These are phyloP conservation scores for Oenanthe oenanthe DNA, from an alignment of 2,113 vertebrate species.

Conservation along the genomic window DNA sequence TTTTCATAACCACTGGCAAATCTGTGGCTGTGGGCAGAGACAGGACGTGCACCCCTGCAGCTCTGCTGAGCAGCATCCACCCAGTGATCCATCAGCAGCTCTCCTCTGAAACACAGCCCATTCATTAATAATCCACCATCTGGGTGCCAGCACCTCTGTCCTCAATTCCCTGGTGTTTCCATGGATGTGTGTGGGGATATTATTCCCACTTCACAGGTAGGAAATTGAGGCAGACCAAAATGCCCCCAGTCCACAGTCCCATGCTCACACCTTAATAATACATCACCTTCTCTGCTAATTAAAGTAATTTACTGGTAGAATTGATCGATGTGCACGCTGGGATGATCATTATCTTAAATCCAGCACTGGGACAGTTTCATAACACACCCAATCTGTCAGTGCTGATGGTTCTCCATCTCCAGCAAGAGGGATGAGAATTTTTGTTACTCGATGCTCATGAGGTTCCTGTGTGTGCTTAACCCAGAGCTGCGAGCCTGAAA, in stretches of 20 bases:
- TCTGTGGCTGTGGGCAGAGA: background rate
- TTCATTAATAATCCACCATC: background rate
- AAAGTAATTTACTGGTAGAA: conserved; percentile 2
- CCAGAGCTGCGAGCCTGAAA: background rate
- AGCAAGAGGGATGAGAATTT: background rate
- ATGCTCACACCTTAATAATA: background rate
- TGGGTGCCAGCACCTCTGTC: background rate
- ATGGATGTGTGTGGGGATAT: background rate
- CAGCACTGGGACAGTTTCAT: background rate
- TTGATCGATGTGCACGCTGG: background rate
- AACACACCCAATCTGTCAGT: background rate
- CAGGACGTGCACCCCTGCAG: background rate
- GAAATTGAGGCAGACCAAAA: conserved; percentile 42
- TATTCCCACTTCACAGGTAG: background rate
- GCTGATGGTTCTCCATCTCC: background rate
- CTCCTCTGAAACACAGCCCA: background rate
- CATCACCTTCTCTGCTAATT: background rate
- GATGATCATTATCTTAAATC: background rate
- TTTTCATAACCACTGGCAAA: background rate
- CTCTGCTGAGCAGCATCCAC: background rate
- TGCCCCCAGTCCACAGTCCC: background rate
- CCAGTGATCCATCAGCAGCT: background rate
- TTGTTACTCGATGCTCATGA: background rate
- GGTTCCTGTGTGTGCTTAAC: background rate
- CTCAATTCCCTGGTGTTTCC: background rate